These are phyloP conservation scores for Spondyliosoma cantharus DNA, from an alignment of 2,797 vertebrate species.

Conservation along the genomic window DNA sequence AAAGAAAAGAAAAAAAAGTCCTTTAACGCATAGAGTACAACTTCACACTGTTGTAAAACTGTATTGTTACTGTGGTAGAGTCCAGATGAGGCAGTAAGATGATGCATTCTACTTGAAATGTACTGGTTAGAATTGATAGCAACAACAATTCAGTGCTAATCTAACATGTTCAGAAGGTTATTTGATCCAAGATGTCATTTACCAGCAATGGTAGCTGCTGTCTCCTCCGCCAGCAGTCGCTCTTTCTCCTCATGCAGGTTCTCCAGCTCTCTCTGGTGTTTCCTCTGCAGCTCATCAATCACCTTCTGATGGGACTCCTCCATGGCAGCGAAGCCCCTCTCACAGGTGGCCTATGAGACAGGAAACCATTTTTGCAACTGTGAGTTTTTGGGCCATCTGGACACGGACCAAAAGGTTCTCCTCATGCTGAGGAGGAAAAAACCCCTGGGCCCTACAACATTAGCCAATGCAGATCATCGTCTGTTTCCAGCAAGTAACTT, in stretches of 20 bases:
- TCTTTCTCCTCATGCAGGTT: conserved; percentile 88
- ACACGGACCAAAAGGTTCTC: conserved; percentile 45
- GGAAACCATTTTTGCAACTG: conserved; percentile 16
- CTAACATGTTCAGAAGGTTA: background rate
- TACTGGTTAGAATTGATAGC: background rate
- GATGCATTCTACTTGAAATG: background rate
- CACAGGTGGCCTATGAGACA: conserved; percentile 84
- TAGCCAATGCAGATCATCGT: conserved; percentile 16
- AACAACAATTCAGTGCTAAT: background rate
- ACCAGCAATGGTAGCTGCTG: conserved; percentile 88
- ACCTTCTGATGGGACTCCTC: conserved; percentile 89
- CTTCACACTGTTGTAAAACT: background rate
- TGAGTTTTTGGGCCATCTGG: conserved; percentile 50
- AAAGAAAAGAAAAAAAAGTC: conserved; percentile 11
- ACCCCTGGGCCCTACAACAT: background rate
- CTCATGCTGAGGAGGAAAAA: conserved; percentile 31
- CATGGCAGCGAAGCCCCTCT: conserved; percentile 87
- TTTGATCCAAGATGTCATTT: conserved; percentile 11
- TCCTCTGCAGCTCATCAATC: conserved; percentile 86
- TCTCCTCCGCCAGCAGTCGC: conserved; percentile 85
- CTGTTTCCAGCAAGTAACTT: conserved; percentile 45
- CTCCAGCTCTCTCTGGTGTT: conserved; percentile 88
- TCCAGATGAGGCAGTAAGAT: background rate
- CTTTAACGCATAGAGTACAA: background rate
- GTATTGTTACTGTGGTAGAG: background rate